These are phyloP conservation scores for Agonum fuliginosum DNA, from an alignment of 2,888 invertebrate species.

Conservation along the genomic window DNA sequence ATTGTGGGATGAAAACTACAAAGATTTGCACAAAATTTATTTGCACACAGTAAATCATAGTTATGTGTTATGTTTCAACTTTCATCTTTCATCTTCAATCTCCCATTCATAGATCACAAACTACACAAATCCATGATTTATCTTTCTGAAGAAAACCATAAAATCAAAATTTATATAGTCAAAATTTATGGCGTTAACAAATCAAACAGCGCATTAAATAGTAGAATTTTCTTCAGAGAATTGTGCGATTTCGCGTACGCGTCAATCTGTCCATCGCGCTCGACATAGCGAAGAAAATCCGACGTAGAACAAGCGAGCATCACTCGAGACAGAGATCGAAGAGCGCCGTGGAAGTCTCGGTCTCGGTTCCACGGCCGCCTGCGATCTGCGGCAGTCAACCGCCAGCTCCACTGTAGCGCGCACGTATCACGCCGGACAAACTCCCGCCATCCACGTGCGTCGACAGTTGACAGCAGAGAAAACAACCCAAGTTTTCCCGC, in stretches of 20 bases:
- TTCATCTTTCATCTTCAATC: no score
- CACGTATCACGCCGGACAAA: conserved; percentile 20
- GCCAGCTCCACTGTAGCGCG: neutral
- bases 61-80: neutral
- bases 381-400: conserved; percentile 35
- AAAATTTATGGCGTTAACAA: conserved; percentile 1
- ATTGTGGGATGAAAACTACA: no score
- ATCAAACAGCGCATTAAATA: neutral
- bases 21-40: no score
- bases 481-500: conserved; percentile 4
- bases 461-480: neutral
- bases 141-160: neutral
- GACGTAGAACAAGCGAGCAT: conserved; percentile 38
- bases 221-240: conserved; percentile 25
- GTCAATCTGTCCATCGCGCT: conserved; percentile 44
- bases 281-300: conserved; percentile 12
- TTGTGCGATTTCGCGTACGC: neutral
- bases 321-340: conserved; percentile 28
- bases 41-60: no score
- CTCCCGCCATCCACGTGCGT: conserved; percentile 37
- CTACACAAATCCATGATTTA: conserved; percentile 8
- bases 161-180: conserved; percentile 5
- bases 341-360: conserved; percentile 11
- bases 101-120: neutral
- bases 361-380: neutral